Base-by-base conservation (phyloP, 2,888 invertebrate genomes). In the Lamellibrachia columna region DNA sequence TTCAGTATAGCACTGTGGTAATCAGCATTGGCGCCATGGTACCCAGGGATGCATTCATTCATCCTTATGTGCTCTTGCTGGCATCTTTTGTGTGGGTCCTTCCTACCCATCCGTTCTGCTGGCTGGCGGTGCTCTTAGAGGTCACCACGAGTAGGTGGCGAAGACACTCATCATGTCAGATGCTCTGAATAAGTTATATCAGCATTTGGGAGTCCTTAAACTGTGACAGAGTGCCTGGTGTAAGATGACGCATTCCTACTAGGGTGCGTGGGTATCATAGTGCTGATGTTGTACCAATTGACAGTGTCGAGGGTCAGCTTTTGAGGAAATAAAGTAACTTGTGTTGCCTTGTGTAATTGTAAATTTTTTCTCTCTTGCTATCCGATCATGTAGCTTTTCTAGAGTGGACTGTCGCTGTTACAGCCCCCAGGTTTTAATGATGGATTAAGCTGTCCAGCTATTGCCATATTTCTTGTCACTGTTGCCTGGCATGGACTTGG, bases 151-250 rank as follows among this genome's bases (percentile, higher is more conserved):
- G 22, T 75, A n/a, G 11, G 60, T 75, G 75, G 75, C 4, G 75
- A 75, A 22, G 75, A 75, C 22, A 22, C 75, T 75, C 75, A 15
- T n/a, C 75, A n/a, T 6, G 22, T 75, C 75, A 75, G n/a, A 11
- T 15, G 22, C 75, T 75, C 75, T 75, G n/a, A 75, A 75, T 75
- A 75, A 75, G 75, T 75, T 75, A 75, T 75, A 75, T 22, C 75
- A 75, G 22, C 75, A 75, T 75, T 75, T 75, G 75, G 75, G 22
- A n/a, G 75, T 75, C 75, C n/a, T 75, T 75, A 75, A 75, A 75
- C 22, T 75, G 75, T 75, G 75, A 22, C 75, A 75, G 75, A 22
- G 75, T 75, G 75, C 75, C 75, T 75, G 75, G 55, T 15, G 22
- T 75, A 22, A 1, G 22, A 75, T n/a, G 22, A 75, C 75, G 75